These are phyloP conservation scores for Agrotis exclamationis DNA, from an alignment of 2,888 invertebrate species.

Conservation along the genomic window DNA sequence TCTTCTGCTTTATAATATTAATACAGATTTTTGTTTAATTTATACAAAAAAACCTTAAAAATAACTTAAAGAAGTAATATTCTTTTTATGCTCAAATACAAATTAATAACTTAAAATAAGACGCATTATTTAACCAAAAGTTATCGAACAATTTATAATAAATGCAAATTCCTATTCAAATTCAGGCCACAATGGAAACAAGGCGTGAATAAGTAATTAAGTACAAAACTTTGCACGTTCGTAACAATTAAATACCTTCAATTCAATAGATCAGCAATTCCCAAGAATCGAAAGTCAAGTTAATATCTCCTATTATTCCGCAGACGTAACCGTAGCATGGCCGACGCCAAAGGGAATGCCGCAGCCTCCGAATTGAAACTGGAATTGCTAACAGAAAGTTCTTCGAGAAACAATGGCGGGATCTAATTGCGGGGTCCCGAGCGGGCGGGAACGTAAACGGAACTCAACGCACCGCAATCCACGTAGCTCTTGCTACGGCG, in stretches of 20 bases:
- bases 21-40: too few relatives aligned
- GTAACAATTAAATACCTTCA: slow-evolving; percentile 46
- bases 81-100: too few relatives aligned
- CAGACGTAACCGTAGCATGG: slow-evolving; percentile 55
- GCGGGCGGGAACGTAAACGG: slow-evolving; percentile 68
- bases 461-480: slow-evolving; percentile 71
- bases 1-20: too few relatives aligned
- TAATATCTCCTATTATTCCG: slow-evolving; percentile 61
- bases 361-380: slow-evolving; percentile 71
- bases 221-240: slow-evolving; percentile 44
- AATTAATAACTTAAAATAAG: background rate
- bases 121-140: background rate
- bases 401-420: slow-evolving; percentile 78
- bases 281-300: slow-evolving; percentile 56
- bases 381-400: slow-evolving; percentile 79
- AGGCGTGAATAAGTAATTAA: slow-evolving; percentile 46
- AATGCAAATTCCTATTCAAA: slow-evolving; percentile 20
- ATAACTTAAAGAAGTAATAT: too few relatives aligned
- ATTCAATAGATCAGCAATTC: slow-evolving; percentile 54
- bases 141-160: slow-evolving; percentile 20
- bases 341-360: slow-evolving; percentile 71
- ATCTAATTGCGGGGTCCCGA: slow-evolving; percentile 70
- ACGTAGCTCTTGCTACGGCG: slow-evolving; percentile 62
- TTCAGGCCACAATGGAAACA: slow-evolving; percentile 27
- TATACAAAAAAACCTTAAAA: too few relatives aligned